Base-by-base conservation (phyloP, 2,113 vertebrate genomes). In the Gopherus evgoodei region DNA sequence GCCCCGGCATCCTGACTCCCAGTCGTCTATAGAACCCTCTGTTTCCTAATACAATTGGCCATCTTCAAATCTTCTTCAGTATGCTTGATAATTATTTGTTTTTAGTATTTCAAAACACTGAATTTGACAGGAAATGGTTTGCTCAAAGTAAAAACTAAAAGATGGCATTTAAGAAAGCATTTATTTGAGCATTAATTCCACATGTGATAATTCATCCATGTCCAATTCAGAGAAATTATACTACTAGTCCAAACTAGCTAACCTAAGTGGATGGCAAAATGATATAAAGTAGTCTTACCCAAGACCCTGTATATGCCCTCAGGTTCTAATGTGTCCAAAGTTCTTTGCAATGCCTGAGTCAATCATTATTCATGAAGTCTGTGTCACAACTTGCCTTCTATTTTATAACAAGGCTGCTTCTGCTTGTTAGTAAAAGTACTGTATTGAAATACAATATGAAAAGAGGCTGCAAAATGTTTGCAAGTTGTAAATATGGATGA, bases 381-480 rank as follows among this genome's bases (percentile, higher is more conserved):
- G 24, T 88, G 50, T 9, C 76, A 76, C 27, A 54, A 4, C 35
- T 89, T 90, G 89, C 17, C 0, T 1, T 56, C 79, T 27, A 62
- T 42, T 88, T 95, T 89, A 44, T 95, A 49, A 9, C 35, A 88
- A 89, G 69, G 56, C 62, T 90, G 21, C 76, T 93, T 93, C 56
- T n/a, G 87, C 59, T 93, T 69, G 31, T 38, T 2, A 83, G 6
- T 16, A 6, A 52, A 93, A 89, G 7, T 16, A 78, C 89, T 93
- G 76, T 78, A 88, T 88, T 95, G 89, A 94, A 95, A 95, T 84
- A 87, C 35, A 90, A 57, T 91, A 90, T 65, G 57, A 95, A 95
- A 93, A 93, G 5, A 91, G 42, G 21, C 31, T 91, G 62, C 59
- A 92, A 97, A 97, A 93, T 22, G 2, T 95, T 95, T 92, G 89